These are phyloP conservation scores for Neogale vison DNA, from an alignment of 2,113 vertebrate genomes.

Conservation along the genomic window DNA sequence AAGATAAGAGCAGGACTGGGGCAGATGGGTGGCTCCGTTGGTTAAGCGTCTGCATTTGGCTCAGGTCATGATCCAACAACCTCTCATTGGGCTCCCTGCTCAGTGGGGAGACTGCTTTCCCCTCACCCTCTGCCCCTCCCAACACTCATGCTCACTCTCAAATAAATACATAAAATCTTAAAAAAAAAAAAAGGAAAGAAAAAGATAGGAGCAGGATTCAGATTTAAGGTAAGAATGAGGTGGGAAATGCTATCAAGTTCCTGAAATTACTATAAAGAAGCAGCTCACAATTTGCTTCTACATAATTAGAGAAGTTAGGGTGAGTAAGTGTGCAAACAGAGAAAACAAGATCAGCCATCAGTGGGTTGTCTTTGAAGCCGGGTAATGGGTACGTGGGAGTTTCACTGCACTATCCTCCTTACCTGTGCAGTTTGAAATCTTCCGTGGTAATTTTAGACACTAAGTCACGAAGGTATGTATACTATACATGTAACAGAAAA, in stretches of 20 bases:
- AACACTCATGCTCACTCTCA: background rate
- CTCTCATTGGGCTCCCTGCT: background rate
- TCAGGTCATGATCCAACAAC: background rate
- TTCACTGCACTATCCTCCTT: background rate
- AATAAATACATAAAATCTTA: background rate
- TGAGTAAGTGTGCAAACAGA: background rate
- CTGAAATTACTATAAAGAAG: background rate
- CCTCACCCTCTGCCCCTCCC: background rate
- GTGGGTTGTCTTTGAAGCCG: background rate
- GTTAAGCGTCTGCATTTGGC: background rate
- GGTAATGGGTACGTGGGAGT: background rate
- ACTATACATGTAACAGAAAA: background rate
- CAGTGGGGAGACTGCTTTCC: background rate
- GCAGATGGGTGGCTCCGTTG: background rate
- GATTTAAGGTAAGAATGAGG: background rate
- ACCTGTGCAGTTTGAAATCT: background rate
- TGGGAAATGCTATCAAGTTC: background rate
- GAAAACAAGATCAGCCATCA: background rate
- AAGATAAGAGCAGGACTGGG: background rate
- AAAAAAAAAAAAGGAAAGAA: background rate
- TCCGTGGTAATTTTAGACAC: background rate
- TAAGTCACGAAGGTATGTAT: background rate
- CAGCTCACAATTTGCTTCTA: background rate
- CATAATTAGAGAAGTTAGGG: background rate
- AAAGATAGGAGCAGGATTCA: background rate